Evolutionary conservation across 2,113 vertebrate species (phyloP).

Genomic region (Labeo rohita): DNA sequence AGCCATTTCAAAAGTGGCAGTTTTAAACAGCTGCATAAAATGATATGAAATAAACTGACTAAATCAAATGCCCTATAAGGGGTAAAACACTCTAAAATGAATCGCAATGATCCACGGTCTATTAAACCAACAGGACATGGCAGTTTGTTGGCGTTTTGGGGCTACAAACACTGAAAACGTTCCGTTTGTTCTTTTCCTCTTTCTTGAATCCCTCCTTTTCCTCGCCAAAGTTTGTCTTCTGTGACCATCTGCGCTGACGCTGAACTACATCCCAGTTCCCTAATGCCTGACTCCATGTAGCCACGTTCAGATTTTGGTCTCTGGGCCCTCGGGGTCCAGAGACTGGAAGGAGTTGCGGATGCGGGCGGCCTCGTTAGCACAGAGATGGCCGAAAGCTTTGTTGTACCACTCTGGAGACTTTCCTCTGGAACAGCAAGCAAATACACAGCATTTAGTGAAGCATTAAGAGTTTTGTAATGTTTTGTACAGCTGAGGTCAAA

Average conservation of each 20-base stretch:
- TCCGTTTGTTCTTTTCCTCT: not conserved
- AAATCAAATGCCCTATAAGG: not conserved
- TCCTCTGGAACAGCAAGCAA: conserved; percentile 77
- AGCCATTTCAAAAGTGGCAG: conserved; percentile 2
- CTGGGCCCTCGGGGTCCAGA: conserved; percentile 81
- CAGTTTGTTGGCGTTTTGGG: conserved; percentile 3
- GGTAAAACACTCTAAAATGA: not conserved
- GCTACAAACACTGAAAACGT: not conserved
- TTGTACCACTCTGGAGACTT: conserved; percentile 97
- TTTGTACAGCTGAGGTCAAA: too few species aligned
- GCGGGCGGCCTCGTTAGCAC: conserved; percentile 86
- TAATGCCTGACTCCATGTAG: conserved; percentile 28
- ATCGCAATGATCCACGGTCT: conserved; percentile 1
- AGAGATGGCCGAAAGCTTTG: conserved; percentile 91
- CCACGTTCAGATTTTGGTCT: conserved; percentile 85
- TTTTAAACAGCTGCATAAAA: conserved; percentile 15
- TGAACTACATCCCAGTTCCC: conserved; percentile 26
- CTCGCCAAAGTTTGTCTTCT: not conserved
- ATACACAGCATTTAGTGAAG: not conserved
- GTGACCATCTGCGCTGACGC: not conserved
- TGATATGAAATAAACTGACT: not conserved
- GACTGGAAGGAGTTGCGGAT: conserved; percentile 92
- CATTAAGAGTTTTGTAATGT: not conserved
- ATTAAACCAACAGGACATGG: not conserved
- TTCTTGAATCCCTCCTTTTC: not conserved